These are phyloP conservation scores for Pica pica DNA, from an alignment of 2,113 vertebrate genomes.

Conservation along the genomic window DNA sequence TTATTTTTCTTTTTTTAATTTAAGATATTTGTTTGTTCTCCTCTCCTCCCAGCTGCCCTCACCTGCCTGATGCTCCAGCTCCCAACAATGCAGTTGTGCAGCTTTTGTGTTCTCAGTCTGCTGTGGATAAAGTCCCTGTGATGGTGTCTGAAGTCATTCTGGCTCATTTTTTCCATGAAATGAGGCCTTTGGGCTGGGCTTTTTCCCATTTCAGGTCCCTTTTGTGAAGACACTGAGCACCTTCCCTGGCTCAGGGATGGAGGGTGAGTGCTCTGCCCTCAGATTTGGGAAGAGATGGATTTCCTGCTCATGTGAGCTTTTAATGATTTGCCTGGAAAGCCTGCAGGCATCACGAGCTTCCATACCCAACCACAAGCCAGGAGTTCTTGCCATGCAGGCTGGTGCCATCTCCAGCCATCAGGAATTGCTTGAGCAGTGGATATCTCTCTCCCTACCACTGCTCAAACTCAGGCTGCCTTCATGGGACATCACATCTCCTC, in stretches of 20 bases:
- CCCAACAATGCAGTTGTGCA: not conserved
- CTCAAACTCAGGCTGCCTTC: not conserved
- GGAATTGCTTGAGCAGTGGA: not conserved
- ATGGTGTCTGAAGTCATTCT: not conserved
- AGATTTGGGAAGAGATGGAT: not conserved
- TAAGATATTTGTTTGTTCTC: not conserved
- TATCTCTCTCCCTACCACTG: not conserved
- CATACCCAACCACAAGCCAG: not conserved
- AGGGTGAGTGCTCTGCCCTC: not conserved
- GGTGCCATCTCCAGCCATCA: not conserved
- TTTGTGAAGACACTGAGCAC: not conserved
- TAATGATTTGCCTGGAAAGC: not conserved
- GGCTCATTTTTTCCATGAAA: not conserved
- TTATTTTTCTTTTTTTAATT: not conserved
- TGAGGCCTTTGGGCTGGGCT: not conserved
- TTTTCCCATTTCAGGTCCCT: not conserved
- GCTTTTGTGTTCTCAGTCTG: not conserved
- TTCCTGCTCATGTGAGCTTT: not conserved
- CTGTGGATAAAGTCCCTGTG: not conserved
- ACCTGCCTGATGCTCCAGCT: not conserved
- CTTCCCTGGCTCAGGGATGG: not conserved
- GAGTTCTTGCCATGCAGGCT: not conserved
- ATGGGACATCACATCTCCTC: not conserved
- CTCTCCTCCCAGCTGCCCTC: not conserved
- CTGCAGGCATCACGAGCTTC: not conserved